phyloP scores from a whole-genome alignment of 2,797 vertebrate genomes.

The Oophaga sylvatica region DNA sequence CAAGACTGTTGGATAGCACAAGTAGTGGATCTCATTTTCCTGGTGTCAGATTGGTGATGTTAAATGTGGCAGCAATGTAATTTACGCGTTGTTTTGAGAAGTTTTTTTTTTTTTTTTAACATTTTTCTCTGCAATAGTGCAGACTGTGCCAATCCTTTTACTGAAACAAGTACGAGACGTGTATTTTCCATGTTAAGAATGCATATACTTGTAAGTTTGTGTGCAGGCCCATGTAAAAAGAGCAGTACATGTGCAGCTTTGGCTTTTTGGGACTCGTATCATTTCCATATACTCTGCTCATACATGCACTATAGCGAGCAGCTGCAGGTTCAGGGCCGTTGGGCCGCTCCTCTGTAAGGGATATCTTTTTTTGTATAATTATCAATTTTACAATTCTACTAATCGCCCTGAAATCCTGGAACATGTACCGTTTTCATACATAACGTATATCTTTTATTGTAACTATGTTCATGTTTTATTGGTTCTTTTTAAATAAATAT shows the following conservation, averaged over 20 bases:
- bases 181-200: neutral
- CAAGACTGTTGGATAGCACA: neutral
- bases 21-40: too few relatives aligned
- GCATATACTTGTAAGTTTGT: neutral
- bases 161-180: neutral
- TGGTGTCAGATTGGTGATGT: too few relatives aligned
- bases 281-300: neutral
- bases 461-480: conserved; percentile 1
- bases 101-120: neutral
- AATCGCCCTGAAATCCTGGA: neutral
- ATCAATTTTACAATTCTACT: neutral
- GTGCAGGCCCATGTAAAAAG: neutral
- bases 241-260: neutral
- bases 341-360: neutral
- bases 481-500: conserved; percentile 26
- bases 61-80: too few relatives aligned
- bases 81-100: neutral
- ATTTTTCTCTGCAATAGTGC: neutral
- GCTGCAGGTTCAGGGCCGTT: neutral
- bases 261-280: neutral
- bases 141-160: neutral
- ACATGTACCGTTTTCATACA: neutral
- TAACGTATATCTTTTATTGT: neutral
- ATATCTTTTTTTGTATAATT: neutral
- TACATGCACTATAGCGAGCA: neutral